These are phyloP conservation scores for Parazoanthus swiftii DNA, from an alignment of 92 coral and sea anemone species.

Conservation along the genomic window DNA sequence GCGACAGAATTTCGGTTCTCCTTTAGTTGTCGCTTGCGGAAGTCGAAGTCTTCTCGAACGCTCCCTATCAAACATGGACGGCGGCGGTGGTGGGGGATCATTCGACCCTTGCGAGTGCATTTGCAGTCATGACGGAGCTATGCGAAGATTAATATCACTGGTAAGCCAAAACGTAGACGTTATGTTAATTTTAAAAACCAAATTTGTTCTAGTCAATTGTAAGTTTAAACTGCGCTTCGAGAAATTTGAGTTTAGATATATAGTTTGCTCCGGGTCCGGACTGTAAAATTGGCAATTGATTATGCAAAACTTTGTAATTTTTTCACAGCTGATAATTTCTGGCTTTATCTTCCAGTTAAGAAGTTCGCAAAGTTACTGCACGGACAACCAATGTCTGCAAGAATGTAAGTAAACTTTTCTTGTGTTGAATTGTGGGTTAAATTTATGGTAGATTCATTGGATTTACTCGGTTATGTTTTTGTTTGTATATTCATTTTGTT, in stretches of 20 bases:
- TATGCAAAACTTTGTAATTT: conserved; percentile 13
- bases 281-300: background rate
- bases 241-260: background rate
- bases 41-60: conserved; percentile 31
- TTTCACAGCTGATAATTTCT: background rate
- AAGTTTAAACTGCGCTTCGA: conserved; percentile 8
- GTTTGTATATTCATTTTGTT: conserved; percentile 20
- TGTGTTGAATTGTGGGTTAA: too few relatives aligned
- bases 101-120: conserved; percentile 99
- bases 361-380: conserved; percentile 94
- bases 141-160: conserved; percentile 94
- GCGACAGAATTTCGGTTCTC: background rate
- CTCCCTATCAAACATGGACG: conserved; percentile 62
- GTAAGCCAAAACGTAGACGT: conserved; percentile 56
- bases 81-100: conserved; percentile 78
- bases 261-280: background rate
- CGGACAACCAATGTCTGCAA: conserved; percentile 95
- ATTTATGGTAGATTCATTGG: too few relatives aligned
- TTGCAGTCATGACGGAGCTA: conserved; percentile 96
- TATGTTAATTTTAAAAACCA: background rate
- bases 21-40: background rate
- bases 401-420: conserved; percentile 73
- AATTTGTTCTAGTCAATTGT: background rate
- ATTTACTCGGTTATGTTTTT: conserved; percentile 7
- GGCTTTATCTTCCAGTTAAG: conserved; percentile 69